Percentiles rank a stretch among this genome's conserved stretches.
These are phyloP conservation scores for Hypolimnas misippus DNA, from an alignment of 2,888 invertebrate species.

Conservation along the genomic window DNA sequence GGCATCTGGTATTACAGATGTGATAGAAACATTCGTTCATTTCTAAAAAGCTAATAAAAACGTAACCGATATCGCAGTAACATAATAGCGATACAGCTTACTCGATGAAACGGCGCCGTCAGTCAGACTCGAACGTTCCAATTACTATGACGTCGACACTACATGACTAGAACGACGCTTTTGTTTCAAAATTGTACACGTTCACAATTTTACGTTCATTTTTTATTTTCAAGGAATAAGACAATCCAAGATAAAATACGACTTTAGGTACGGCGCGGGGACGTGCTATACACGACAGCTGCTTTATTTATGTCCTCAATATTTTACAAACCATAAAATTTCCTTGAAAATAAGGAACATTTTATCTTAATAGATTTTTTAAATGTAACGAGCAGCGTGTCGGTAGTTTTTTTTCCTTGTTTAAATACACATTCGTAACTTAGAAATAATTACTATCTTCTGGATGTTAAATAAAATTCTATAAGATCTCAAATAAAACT, in stretches of 20 bases:
- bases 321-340: constrained; percentile 83
- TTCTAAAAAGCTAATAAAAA: constrained; percentile 31
- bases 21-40: constrained; percentile 13
- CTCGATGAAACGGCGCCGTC: constrained; percentile 46
- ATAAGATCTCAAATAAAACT: neutral
- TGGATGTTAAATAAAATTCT: neutral
- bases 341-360: constrained; percentile 76
- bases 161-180: constrained; percentile 45
- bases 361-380: constrained; percentile 77
- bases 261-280: constrained; percentile 65
- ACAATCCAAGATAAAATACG: constrained; percentile 79
- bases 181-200: constrained; percentile 56
- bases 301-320: constrained; percentile 80
- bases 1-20: too few species aligned
- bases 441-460: neutral
- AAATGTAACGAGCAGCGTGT: constrained; percentile 34
- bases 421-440: constrained; percentile 31
- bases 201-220: constrained; percentile 67
- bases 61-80: constrained; percentile 20
- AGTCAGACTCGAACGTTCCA: constrained; percentile 43
- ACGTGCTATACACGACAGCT: constrained; percentile 80
- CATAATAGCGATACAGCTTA: constrained; percentile 28
- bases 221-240: constrained; percentile 73
- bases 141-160: constrained; percentile 45
- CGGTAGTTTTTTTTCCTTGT: constrained; percentile 1